Base-by-base conservation (phyloP, 1,140 invertebrate genomes). In the Aphelinus atriplicis region DNA sequence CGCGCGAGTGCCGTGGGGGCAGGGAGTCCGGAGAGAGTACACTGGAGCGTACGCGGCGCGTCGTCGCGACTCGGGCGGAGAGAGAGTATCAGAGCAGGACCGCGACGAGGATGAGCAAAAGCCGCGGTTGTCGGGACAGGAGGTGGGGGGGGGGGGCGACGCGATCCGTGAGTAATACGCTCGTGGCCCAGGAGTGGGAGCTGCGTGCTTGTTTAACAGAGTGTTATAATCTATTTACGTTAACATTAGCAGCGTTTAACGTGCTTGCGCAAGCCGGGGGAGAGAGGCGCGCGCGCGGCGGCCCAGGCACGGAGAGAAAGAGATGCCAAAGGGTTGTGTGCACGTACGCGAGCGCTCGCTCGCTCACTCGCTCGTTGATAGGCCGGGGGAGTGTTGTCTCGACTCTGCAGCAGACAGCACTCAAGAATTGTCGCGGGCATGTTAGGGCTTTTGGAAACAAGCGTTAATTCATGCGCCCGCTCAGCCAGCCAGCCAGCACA, bases 181-280 rank as follows among this genome's bases (percentile, higher is more conserved):
- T 81, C 85, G 85, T 86, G 84, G 84, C 84, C 80, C 81, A 81
- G 77, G 80, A 80, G 79, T 82, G 82, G 81, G 80, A 81, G 79
- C 82, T 26, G 26, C 26, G 26, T 84, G 81, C 83, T 86, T 87
- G 87, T 87, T 88, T 88, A 88, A 88, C 87, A 87, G 87, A 88
- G 86, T 88, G 86, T 88, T 88, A 88, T 88, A 88, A 88, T 88
- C 87, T 88, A 88, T 88, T 88, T 88, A 88, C 87, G 86, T 88
- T 88, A 88, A 88, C 86, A 88, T 88, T 88, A 88, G 84, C 84
- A 87, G 86, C 87, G 85, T 87, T 88, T 88, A 88, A 85, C 86
- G 86, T 86, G 84, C 82, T 85, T 86, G 85, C 43, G 55, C 50
- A 4, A 42, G n/a, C 56, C 4, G 9, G 5, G 48, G 0, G 62